phyloP scores from a whole-genome alignment of 2,113 vertebrate genomes.

The cattle (Bos taurus) region DNA sequence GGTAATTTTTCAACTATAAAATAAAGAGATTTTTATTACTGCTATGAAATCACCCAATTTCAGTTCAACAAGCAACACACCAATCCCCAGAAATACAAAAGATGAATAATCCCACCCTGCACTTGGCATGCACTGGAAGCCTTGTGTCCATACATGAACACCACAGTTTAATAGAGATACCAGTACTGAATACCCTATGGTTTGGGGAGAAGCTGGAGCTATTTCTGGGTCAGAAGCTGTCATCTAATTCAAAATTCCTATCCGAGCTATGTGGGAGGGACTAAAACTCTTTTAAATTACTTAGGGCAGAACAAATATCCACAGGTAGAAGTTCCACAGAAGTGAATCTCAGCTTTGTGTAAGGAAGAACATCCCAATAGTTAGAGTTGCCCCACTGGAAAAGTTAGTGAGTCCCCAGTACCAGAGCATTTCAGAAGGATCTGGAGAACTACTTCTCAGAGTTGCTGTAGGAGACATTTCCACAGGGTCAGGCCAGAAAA shows the following conservation, averaged over 20 bases:
- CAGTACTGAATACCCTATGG: not conserved
- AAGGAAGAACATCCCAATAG: not conserved
- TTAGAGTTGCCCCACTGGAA: not conserved
- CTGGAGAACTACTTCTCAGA: not conserved
- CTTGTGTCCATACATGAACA: not conserved
- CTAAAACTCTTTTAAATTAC: not conserved
- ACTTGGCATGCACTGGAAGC: not conserved
- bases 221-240: not conserved
- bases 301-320: not conserved
- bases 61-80: not conserved
- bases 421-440: not conserved
- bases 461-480: not conserved
- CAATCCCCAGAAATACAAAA: not conserved
- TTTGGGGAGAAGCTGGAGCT: not conserved
- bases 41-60: not conserved
- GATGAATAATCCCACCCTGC: not conserved
- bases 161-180: not conserved
- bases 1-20: not conserved
- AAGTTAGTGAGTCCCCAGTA: not conserved
- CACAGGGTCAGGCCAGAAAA: not conserved
- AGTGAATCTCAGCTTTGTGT: not conserved
- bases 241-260: not conserved
- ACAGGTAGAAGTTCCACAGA: not conserved
- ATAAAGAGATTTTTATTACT: not conserved
- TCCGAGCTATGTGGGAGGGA: not conserved